Base-by-base conservation (phyloP, 53 echinoderm and acorn worm genomes). In the Patiria pectinifera region DNA sequence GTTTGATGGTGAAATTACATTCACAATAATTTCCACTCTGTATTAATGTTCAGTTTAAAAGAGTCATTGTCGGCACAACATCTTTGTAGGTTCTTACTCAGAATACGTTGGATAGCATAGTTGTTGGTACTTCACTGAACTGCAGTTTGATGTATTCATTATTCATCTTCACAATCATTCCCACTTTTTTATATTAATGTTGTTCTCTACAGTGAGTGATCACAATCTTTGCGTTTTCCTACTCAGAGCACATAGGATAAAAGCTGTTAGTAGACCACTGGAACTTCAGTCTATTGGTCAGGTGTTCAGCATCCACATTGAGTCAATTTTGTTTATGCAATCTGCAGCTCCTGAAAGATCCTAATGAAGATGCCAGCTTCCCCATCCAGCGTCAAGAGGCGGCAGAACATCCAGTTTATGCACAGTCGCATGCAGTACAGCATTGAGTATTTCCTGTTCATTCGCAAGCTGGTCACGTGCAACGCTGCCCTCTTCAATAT, bases 341-440 rank as follows among this genome's bases (percentile, higher is more conserved):
- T 46, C 19, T 14, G 1, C 92, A 95, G 97, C 96, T 9, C 95
- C 95, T n/a, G n/a, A 14, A 98, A 94, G 92, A 89, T 93, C 23
- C 93, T 94, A 46, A 44, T 94, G 89, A 98, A 98, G 93, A 99
- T 99, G 99, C 99, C 99, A 23, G 94, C 96, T 2, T 91, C 96
- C n/a, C n/a, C 58, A 99, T 99, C 90, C 96, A 97, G 88, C 94
- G 97, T 23, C 94, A 96, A 83, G 12, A 93, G 99, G 23, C 92
- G 94, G 60, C 97, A 99, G 93, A 99, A 99, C 89, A 99, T 99
- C 63, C 97, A 99, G 71, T 99, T 97, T 93, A 99, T 99, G 99
- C 97, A 99, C 93, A 99, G 97, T 77, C 95, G 96, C 72, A 99
- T 96, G 96, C 99, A 99, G 95, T 99, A 95, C 89, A 99, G 99